Evolutionary conservation across 2,797 vertebrate species (phyloP), one percentile per base, ranked within the genome.

Genomic region (Sebastes minor): DNA sequence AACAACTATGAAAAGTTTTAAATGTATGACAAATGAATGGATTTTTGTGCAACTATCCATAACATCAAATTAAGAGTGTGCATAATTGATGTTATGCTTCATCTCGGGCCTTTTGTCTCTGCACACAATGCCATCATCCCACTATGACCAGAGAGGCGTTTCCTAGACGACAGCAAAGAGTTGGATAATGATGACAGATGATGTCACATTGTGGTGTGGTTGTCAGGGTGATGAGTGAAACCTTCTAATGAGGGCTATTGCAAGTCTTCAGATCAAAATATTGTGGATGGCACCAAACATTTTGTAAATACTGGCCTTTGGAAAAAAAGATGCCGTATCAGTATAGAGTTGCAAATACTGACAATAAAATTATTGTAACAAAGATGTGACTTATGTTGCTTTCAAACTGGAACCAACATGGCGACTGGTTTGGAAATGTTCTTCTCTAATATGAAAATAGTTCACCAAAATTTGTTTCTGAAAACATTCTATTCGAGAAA

Each of bases 161-260:
- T 96, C 95, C 95, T 84, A 92, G 91, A 85, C 90, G 90, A 94
- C 95, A 96, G 95, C 92, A 94, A 96, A 91, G 96, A 53, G 64
- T 46, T 52, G 80, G 95, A 95, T 97, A 97, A 97, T 96, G 94
- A 96, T 97, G 96, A 97, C 88, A 96, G 95, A 97, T 96, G 83
- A 67, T 71, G 56, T 63, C 14, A 22, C 74, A 72, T 74, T 74
- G 67, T 49, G 49, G 4, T 35, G 59, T 38, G 14, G 86, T 85
- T 69, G 78, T 78, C 82, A 63, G 32, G 78, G 73, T 12, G 81
- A 89, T 20, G 72, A 74, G 35, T 68, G 28, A 52, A 53, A 53
- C 27, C 60, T 8, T 62, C 27, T 69, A 75, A 77, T 53, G 16
- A 84, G 61, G 46, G 8, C 55, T 28, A 59, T 32, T 27, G 33